Base-by-base conservation (phyloP, 2,797 vertebrate genomes). In the Gadopsis bispinosus region DNA sequence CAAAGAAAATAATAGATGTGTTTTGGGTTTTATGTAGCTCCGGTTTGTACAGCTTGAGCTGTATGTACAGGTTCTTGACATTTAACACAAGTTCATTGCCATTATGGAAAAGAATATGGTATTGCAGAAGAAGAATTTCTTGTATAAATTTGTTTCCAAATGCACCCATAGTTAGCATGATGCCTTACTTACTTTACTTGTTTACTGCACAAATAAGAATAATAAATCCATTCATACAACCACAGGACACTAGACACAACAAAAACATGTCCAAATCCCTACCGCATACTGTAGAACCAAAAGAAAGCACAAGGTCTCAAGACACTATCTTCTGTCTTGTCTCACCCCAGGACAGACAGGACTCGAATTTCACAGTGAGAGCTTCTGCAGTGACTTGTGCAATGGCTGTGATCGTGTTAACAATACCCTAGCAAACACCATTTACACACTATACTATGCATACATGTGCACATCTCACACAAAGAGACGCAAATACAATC, bases 351-450 rank as follows among this genome's bases (percentile, higher is more conserved):
- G 67, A 58, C 43, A 71, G 16, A 72, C 35, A 61, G 7, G n/a
- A 79, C 26, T 48, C 7, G 39, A 7, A 48, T 51, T 47, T 31
- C 33, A 53, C 59, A 63, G 59, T 1, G 64, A 48, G 58, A 47
- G 29, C 35, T 35, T 41, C 16, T 69, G 33, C 13, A 4, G 2
- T 19, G 33, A 39, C 56, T 37, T 33, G 4, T 26, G 63, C 10
- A 29, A 41, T 59, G 29, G 31, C 43, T 77, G 47, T 66, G 59
- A 81, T 56, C 17, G 7, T 41, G 19, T 58, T 72, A 58, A 69
- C 64, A 20, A 12, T 2, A 59, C 39, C 26, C 11, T 2, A 5
- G 5, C 35, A 66, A 56, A 76, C 37, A 60, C 26, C 33, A 48
- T 14, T 62, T 54, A 64, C 29, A 41, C 5, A 50, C 7, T 48